A percentile compares a stretch with the other conserved stretches of the same genome.
These are phyloP conservation scores for Heteronetta atricapilla DNA, from an alignment of 2,113 vertebrate species.

Conservation along the genomic window DNA sequence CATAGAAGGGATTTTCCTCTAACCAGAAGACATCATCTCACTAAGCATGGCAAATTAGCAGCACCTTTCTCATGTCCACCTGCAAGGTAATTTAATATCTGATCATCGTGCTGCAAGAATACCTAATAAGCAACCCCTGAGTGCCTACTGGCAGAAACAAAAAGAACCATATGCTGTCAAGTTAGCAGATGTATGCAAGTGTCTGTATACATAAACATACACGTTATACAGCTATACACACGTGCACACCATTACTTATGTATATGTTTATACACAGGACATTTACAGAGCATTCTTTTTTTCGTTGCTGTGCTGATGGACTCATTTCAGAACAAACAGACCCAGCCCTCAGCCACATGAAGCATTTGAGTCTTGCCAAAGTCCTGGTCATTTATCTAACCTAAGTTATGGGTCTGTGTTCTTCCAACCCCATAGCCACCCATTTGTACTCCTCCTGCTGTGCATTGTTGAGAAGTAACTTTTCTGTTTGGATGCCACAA, in stretches of 20 bases:
- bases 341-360: not conserved
- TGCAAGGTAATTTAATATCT: not conserved
- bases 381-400: not conserved
- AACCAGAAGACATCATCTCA: not conserved
- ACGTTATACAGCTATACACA: not conserved
- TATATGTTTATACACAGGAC: not conserved
- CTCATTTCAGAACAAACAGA: not conserved
- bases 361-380: not conserved
- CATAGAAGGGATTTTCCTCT: not conserved
- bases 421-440: not conserved
- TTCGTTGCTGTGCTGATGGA: not conserved
- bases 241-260: not conserved
- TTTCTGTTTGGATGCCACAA: not conserved
- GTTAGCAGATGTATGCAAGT: not conserved
- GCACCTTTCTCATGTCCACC: not conserved
- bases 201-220: not conserved
- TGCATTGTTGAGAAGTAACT: not conserved
- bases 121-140: not conserved
- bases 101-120: not conserved
- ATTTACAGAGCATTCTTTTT: not conserved
- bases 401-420: not conserved
- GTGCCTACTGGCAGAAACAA: not conserved
- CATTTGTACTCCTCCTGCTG: not conserved
- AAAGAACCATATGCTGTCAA: not conserved
- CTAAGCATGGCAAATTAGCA: not conserved